A percentile compares a stretch with the other conserved stretches of the same genome.
These are phyloP conservation scores for Ptilorrhoa leucosticta DNA, from an alignment of 2,113 vertebrate species.

Conservation along the genomic window DNA sequence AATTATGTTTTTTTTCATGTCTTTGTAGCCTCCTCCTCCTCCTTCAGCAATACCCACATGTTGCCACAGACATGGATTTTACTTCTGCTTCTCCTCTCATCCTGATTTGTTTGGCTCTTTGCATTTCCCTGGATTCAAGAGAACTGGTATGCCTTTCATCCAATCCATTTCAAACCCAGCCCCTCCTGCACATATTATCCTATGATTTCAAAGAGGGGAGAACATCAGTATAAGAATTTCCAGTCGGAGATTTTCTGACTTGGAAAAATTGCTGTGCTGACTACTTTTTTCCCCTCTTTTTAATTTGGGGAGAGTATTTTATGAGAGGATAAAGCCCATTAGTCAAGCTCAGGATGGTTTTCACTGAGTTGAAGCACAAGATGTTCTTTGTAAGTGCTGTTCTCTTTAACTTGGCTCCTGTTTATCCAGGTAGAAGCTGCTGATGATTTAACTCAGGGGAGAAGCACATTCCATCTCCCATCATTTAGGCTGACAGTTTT, in stretches of 20 bases:
- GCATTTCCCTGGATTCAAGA: not conserved
- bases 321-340: not conserved
- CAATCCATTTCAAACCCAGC: not conserved
- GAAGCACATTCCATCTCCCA: not conserved
- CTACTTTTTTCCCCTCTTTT: fast-evolving
- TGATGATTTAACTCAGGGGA: not conserved
- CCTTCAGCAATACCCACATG: not conserved
- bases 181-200: not conserved
- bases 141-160: not conserved
- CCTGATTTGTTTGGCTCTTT: not conserved
- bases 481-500: not conserved
- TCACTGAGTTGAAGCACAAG: not conserved
- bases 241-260: not conserved
- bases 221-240: not conserved
- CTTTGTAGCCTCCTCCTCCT: not conserved
- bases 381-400: not conserved
- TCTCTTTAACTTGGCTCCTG: not conserved
- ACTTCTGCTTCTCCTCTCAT: not conserved
- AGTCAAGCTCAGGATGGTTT: not conserved
- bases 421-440: not conserved
- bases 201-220: not conserved
- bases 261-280: not conserved
- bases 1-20: not conserved
- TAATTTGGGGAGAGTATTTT: not conserved
- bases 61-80: not conserved